Conservation (phyloP, 1,140 invertebrate species). For the Drosophila cardini region DNA sequence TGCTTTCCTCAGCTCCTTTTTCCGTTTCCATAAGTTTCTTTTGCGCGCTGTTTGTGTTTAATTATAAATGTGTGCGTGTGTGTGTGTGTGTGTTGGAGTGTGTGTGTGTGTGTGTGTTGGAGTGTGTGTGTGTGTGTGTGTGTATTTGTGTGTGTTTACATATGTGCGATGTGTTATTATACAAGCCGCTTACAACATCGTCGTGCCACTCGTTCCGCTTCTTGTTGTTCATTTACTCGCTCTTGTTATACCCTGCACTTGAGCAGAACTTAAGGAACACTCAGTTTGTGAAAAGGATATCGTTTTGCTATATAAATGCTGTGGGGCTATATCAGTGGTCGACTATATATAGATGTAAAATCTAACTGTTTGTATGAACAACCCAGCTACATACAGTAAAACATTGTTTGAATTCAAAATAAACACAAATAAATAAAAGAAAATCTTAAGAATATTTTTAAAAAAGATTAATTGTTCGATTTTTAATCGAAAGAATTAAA, state of each 20-base stretch:
- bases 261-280: too few relatives aligned
- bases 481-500: too few relatives aligned
- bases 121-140: constrained; percentile 3
- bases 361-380: too few relatives aligned
- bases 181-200: constrained; percentile 63
- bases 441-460: too few relatives aligned
- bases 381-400: too few relatives aligned
- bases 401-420: too few relatives aligned
- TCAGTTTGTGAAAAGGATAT: too few relatives aligned
- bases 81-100: constrained; percentile 8
- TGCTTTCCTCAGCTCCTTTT: constrained; percentile 14
- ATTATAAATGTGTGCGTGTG: constrained; percentile 57
- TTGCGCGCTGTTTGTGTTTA: constrained; percentile 70
- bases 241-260: neutral
- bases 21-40: constrained; percentile 26
- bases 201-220: neutral
- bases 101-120: constrained; percentile 8
- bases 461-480: too few relatives aligned
- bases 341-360: too few relatives aligned
- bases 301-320: too few relatives aligned
- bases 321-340: too few relatives aligned
- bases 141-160: constrained; percentile 51
- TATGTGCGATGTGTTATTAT: constrained; percentile 55
- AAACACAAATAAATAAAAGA: too few relatives aligned
- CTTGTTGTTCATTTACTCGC: neutral